Percentiles rank a stretch among this genome's conserved stretches.
Evolutionary conservation across 2,888 invertebrate genomes (phyloP).

Genomic region (Heliconius erato): DNA sequence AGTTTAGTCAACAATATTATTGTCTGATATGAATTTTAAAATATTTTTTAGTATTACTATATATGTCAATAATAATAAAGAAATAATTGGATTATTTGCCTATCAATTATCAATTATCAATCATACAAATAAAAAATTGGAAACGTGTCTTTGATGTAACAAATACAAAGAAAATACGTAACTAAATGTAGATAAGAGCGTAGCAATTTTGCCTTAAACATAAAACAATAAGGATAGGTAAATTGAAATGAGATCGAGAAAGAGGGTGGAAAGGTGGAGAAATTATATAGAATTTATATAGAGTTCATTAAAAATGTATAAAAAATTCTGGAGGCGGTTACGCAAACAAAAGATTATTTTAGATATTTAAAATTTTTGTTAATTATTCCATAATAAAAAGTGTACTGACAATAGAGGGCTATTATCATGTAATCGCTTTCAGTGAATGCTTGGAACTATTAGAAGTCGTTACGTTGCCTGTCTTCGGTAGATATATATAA

Average conservation of each 20-base stretch:
- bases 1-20: background rate
- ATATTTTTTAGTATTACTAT: background rate
- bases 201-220: background rate
- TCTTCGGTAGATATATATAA: background rate
- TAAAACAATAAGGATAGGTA: background rate
- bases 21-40: background rate
- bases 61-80: background rate
- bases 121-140: background rate
- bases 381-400: conserved; percentile 25
- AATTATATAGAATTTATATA: too few relatives aligned
- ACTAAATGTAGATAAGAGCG: too few relatives aligned
- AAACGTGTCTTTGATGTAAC: background rate
- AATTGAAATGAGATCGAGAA: background rate
- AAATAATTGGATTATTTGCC: background rate
- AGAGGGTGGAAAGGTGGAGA: background rate
- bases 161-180: background rate
- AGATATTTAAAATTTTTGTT: conserved; percentile 31
- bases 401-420: conserved; percentile 28
- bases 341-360: conserved; percentile 19
- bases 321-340: background rate
- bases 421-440: conserved; percentile 39
- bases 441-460: conserved; percentile 4
- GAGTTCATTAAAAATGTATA: background rate
- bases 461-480: background rate
- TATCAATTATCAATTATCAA: background rate